Base-by-base conservation (phyloP, 2,797 vertebrate genomes). In the Sebastes minor region DNA sequence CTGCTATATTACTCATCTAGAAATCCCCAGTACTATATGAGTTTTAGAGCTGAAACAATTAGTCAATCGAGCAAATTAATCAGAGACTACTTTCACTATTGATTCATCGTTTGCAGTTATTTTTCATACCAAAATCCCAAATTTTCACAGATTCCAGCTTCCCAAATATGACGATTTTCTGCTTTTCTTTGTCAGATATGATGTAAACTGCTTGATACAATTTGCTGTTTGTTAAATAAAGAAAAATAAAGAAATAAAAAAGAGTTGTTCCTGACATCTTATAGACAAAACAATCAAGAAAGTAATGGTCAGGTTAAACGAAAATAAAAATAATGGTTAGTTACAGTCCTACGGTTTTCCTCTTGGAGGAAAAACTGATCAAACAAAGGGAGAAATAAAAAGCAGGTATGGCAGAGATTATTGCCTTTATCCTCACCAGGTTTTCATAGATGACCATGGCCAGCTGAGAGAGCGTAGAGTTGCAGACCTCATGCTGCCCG, bases 401-500 rank as follows among this genome's bases (percentile, higher is more conserved):
- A 73, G 53, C n/a, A 57, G 9, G 57, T 8, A 35, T 73, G 6
- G 2, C 2, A 27, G 2, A 13, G 6, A 27, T 2, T 2, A 5
- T 6, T 27, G 35, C 9, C 6, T 14, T 67, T 32, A 28, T 77
- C 81, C 97, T 96, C 91, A 99, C 99, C 97, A 99, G 94, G 27
- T 96, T 95, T 73, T 99, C 98, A 5, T 99, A 99, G 89, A 98
- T 97, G 88, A 97, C 94, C 95, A 99, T 96, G 18, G 97, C 97
- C 90, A 99, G 94, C 77, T 97, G 96, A 79, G 96, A 96, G 42
- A 99, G 96, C 13, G 96, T 94, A 3, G 94, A 93, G 87, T 97
- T 97, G 94, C 98, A 99, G 78, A 97, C 96, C 1, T 99, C 97
- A 0, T 99, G 98, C 90, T 99, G 98, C 53, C 99, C 99, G 0